These are phyloP conservation scores for Drosophila melanocephala DNA, from an alignment of 2,888 invertebrate genomes.

Conservation along the genomic window DNA sequence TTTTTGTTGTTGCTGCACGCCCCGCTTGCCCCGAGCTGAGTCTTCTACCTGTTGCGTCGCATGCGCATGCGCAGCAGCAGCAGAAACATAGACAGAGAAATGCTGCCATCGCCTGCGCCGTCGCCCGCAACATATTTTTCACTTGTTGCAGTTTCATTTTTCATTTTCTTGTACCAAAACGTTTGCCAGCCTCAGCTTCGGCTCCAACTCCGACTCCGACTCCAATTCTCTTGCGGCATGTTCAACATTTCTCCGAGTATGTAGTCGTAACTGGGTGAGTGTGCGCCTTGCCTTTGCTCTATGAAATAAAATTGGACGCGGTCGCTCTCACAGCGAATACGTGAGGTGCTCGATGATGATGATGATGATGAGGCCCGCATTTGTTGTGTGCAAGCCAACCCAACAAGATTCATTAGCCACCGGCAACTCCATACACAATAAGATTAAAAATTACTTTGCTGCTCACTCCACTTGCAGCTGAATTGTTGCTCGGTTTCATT, in stretches of 20 bases:
- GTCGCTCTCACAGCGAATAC: constrained; percentile 27
- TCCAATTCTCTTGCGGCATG: constrained; percentile 38
- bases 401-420: constrained; percentile 79
- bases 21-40: constrained; percentile 34
- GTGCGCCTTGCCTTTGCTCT: constrained; percentile 29
- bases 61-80: constrained; percentile 31
- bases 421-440: constrained; percentile 70
- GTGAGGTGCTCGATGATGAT: constrained; percentile 16
- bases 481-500: constrained; percentile 48
- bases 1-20: constrained; percentile 37
- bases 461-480: constrained; percentile 58
- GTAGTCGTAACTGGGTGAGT: constrained; percentile 29
- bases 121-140: constrained; percentile 80
- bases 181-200: constrained; percentile 28
- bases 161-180: constrained; percentile 75
- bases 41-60: constrained; percentile 67
- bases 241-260: constrained; percentile 30
- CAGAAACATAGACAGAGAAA: constrained; percentile 41
- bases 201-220: constrained; percentile 1
- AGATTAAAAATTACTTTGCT: constrained; percentile 57
- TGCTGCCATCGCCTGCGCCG: constrained; percentile 41
- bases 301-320: constrained; percentile 22
- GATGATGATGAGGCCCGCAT: constrained; percentile 23
- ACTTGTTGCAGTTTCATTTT: constrained; percentile 84
- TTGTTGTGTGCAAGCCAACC: constrained; percentile 51